Evolutionary conservation across 2,888 invertebrate species (phyloP).

Genomic region (Ernsta delagoae): DNA sequence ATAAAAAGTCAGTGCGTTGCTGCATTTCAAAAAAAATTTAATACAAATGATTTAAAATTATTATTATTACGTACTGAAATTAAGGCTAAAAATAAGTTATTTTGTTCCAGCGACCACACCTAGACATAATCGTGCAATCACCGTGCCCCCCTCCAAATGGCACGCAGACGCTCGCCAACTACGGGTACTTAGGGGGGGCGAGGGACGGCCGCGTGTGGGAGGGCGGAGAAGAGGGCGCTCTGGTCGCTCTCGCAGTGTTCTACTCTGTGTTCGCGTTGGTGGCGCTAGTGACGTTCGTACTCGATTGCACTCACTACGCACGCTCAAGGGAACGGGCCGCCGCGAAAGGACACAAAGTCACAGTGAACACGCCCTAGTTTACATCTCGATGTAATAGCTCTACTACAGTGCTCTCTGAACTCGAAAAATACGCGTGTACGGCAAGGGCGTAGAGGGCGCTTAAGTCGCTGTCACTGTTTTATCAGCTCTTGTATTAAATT

Average conservation of each 20-base stretch:
- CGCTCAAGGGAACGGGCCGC: conserved; percentile 80
- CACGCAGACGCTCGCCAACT: conserved; percentile 86
- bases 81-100: no score
- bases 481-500: no score
- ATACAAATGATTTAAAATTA: no score
- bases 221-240: conserved; percentile 77
- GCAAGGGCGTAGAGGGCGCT: no score
- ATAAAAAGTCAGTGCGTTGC: no score
- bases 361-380: conserved; percentile 86
- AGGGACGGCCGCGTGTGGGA: conserved; percentile 76
- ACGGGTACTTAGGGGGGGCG: conserved; percentile 55
- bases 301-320: conserved; percentile 83
- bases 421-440: no score
- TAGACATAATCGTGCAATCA: conserved; percentile 94
- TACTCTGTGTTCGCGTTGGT: conserved; percentile 59
- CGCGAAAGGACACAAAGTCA: conserved; percentile 80
- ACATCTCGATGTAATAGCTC: no score
- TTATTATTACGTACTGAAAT: no score
- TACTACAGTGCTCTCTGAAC: no score
- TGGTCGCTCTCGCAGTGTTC: conserved; percentile 77
- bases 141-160: conserved; percentile 93
- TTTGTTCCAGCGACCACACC: conserved; percentile 89
- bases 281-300: conserved; percentile 85
- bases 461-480: neutral
- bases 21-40: no score